Base-by-base conservation (phyloP, 2,888 invertebrate genomes). In the Lasioglossum villosulum region DNA sequence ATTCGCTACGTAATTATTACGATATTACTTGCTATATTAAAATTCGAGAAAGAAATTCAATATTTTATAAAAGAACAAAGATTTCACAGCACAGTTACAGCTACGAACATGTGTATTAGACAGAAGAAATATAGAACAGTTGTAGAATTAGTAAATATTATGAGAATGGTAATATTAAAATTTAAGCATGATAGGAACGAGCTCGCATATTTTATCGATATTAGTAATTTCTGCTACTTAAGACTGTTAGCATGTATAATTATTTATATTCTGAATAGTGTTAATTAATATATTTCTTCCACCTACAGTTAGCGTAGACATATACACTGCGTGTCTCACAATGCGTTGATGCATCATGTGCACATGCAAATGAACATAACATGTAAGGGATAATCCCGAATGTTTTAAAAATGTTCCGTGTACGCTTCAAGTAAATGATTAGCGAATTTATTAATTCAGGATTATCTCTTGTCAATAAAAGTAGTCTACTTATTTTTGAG, bases 1-100 rank as follows among this genome's bases (percentile, higher is more conserved):
- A 70, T 75, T 82, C 66, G 82, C 48, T 59, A 42, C 78, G 12
- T 56, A 73, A n/a, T 56, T 79, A 75, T 42, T 52, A 4, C 70
- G 27, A 70, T 68, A 78, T 37, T 70, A 68, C 34, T 52, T 39
- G n/a, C 12, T 68, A 37, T 19, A 66, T 2, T 10, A 42, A 75
- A 42, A 71, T 48, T 42, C 16, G 16, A 48, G 59, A 16, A 27
- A 52, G 6, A 63, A 63, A 63, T 63, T 0, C 30, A 63, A 30
- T 19, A 63, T 30, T 63, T 30, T 16, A 63, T 30, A 6, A 63
- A 30, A 19, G 3, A 63, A 63, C 30, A 6, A 63, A 63, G 30
- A 63, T 30, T 8, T 19, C 3, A 63, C 30, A 63, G 19, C 6
- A 19, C 68, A 56, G 34, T 63, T 71, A 39, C 8, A 66, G 6